Conservation (phyloP, 2,113 vertebrate species). For the Tylochromis polylepis region DNA sequence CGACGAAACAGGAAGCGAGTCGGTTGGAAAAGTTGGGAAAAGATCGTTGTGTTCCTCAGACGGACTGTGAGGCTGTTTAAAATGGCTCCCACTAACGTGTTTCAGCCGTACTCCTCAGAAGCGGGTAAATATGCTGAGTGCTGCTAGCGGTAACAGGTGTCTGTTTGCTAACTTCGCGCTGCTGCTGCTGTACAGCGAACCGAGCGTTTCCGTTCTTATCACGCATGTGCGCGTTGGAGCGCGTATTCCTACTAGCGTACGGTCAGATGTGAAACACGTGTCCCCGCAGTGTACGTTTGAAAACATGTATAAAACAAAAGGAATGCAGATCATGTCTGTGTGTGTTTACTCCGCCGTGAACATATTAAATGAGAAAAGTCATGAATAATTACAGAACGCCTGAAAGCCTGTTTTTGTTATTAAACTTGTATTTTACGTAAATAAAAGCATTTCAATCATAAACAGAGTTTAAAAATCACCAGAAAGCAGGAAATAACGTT, state of each 20-base stretch:
- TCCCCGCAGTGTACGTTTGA: fast-evolving
- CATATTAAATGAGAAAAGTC: fast-evolving
- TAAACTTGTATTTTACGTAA: not conserved
- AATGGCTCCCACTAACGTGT: conserved; percentile 57
- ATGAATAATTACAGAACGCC: not conserved
- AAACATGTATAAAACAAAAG: not conserved
- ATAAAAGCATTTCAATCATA: not conserved
- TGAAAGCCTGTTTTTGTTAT: not conserved
- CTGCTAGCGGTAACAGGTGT: not conserved
- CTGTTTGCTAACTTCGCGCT: not conserved
- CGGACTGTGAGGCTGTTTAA: not conserved
- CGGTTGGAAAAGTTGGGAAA: not conserved
- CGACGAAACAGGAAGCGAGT: not conserved
- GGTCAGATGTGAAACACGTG: not conserved
- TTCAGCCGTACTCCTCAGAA: not conserved
- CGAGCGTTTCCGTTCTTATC: not conserved
- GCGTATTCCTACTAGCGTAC: too few species aligned
- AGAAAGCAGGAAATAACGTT: not conserved
- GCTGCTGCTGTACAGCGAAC: not conserved
- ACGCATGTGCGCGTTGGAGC: not conserved
- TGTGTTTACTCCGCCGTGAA: not conserved
- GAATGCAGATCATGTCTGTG: not conserved
- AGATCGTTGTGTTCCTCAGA: not conserved
- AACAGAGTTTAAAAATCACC: not conserved
- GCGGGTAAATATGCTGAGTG: conserved; percentile 17